These are phyloP conservation scores for Squalus acanthias DNA, from an alignment of 2,797 vertebrate species.

Conservation along the genomic window DNA sequence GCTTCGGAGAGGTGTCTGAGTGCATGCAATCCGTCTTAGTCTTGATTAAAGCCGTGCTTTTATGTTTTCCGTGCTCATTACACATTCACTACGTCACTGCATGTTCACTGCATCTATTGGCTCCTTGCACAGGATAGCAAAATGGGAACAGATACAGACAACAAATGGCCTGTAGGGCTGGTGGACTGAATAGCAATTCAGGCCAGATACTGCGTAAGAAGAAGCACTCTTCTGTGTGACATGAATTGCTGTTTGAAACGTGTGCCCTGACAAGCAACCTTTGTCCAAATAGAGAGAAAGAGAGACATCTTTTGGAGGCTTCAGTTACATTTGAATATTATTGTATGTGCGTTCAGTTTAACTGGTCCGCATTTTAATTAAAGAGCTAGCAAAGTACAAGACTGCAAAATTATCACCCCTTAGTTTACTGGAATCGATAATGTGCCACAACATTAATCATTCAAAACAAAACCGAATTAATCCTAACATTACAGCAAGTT, in stretches of 20 bases:
- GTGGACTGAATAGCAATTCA: constrained; percentile 10
- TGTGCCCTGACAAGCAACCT: background rate
- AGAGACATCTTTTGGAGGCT: background rate
- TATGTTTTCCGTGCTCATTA: background rate
- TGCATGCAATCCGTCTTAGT: background rate
- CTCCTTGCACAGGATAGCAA: background rate
- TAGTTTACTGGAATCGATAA: background rate
- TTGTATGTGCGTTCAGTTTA: background rate
- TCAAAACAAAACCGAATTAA: constrained; percentile 14
- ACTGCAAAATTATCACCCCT: background rate
- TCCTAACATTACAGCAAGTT: background rate
- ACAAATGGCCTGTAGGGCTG: background rate
- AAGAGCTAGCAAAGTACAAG: background rate
- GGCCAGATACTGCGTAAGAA: constrained; percentile 1
- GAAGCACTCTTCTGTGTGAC: background rate
- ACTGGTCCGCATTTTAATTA: background rate
- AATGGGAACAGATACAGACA: constrained; percentile 33
- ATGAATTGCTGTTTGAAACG: background rate
- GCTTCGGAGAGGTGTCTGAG: background rate
- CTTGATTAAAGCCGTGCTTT: constrained; percentile 32
- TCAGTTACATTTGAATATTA: constrained; percentile 7
- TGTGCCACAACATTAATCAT: background rate
- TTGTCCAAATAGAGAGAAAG: background rate
- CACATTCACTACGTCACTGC: constrained; percentile 10
- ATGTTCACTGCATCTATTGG: background rate